Base-by-base conservation (phyloP, 2,888 invertebrate genomes). In the Acanthosepion esculentum region DNA sequence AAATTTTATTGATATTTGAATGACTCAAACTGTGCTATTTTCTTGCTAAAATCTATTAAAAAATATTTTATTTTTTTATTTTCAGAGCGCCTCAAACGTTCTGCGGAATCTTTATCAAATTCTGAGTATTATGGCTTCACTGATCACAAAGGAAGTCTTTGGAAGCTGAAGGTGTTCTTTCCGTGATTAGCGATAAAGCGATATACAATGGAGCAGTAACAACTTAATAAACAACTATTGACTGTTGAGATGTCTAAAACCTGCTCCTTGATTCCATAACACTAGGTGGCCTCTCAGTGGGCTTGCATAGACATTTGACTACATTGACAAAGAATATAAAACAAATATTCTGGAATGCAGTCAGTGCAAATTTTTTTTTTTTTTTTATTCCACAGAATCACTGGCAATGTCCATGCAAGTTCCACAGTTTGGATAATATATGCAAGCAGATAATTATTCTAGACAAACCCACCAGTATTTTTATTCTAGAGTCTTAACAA, bases 181-280 rank as follows among this genome's bases (percentile, higher is more conserved):
- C 78, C n/a, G 78, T 78, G 78, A 78, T 78, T n/a, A 18, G 78
- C n/a, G n/a, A n/a, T 78, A n/a, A n/a, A 0, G n/a, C 78, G n/a
- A 78, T 78, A 12, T 78, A 78, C 78, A 78, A n/a, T 78, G 78
- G 78, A 78, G 78, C 78, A 78, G 78, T 78, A 15, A n/a, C 78
- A 78, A 78, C n/a, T 78, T 78, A 78, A 78, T 78, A 78, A 78
- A 78, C 78, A 15, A 78, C 78, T 78, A 78, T 33, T 78, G n/a
- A 78, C 78, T 78, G n/a, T 78, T 78, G n/a, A n/a, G 78, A 78
- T 78, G n/a, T n/a, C 78, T 78, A n/a, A 78, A 78, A 78, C 78
- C 59, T 78, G 78, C 78, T 78, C 78, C n/a, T 78, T 78, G 78
- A 78, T 78, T 78, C 78, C 78, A 78, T 78, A 78, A 78, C n/a